Evolutionary conservation across 2,113 vertebrate genomes (phyloP), one percentile per base, ranked within the genome.

Genomic region (Oceanodroma tethys): DNA sequence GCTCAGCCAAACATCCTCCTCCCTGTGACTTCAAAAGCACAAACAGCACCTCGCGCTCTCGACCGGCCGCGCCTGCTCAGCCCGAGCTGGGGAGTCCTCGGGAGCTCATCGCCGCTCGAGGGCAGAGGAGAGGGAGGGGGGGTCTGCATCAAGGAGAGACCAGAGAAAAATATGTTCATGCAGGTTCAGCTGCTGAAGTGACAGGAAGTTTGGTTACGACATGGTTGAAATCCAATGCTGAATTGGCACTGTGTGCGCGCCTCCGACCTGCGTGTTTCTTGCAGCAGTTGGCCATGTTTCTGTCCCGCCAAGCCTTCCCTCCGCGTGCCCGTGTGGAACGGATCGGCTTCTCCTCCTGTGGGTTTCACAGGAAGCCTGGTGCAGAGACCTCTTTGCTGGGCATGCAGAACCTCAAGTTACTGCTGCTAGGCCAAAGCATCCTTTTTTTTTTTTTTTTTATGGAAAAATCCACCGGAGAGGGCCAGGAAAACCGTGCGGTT

Each of bases 401-500:
- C 86, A 78, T 17, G 55, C 23, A 67, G 55, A 90, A 50, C 88
- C 42, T 81, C 63, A 55, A 84, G 67, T 90, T 76, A 93, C 75
- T 0, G 1, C 56, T 89, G 13, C 21, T 36, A 67, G 84, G 86
- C 76, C 86, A 93, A 94, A 84, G 56, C 21, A 53, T 71, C n/a
- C 10, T 52, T 65, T 72, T 68, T 52, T 60, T 70, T 8, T n/a
- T n/a, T n/a, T n/a, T 81, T 52, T 60, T 70, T 8, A 10, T 91
- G 78, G 81, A 95, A 95, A 96, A 95, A 91, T 81, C 66, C 88
- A 86, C 17, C 7, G 0, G 34, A 43, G 30, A 84, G 56, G 65
- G 83, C 81, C 95, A 95, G 81, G 68, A 97, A 97, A 95, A 75
- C 63, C 16, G 17, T 83, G 87, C 75, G 92, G 88, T 81, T 95